A percentile compares a stretch with the other conserved stretches of the same genome.
Evolutionary conservation across 2,797 vertebrate species (phyloP).

Genomic region (Alca torda): DNA sequence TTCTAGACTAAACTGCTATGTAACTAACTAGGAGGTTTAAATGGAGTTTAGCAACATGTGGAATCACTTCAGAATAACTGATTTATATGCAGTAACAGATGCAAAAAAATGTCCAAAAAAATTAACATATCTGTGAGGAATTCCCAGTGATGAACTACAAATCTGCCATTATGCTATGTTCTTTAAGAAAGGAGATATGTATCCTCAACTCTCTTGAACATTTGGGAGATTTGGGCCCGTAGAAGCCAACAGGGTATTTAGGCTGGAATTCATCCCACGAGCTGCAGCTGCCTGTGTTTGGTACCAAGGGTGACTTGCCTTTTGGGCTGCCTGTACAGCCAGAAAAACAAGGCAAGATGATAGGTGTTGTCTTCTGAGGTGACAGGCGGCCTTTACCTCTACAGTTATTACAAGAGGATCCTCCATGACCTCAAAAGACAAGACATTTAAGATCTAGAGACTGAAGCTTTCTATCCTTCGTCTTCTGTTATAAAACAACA

Average conservation of each 20-base stretch:
- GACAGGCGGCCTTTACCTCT: not conserved
- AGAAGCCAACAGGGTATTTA: not conserved
- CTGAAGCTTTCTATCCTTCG: not conserved
- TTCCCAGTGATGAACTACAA: not conserved
- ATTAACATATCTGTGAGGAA: not conserved
- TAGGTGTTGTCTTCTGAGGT: not conserved
- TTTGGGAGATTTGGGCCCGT: not conserved
- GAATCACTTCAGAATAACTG: not conserved
- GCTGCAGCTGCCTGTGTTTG: not conserved
- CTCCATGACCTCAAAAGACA: not conserved
- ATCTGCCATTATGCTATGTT: not conserved
- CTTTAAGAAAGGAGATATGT: not conserved
- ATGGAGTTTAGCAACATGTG: not conserved
- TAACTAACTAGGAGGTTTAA: not conserved
- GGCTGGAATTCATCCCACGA: not conserved
- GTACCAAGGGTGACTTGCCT: not conserved
- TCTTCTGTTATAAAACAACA: not conserved
- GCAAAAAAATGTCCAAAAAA: not conserved
- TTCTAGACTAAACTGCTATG: not conserved
- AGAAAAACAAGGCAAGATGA: not conserved
- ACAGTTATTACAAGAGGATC: not conserved
- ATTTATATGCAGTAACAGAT: not conserved
- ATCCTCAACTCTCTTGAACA: not conserved
- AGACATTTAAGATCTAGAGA: not conserved
- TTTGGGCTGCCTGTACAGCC: not conserved